Base-by-base conservation (phyloP, 2,888 invertebrate species). In the Tetragonula carbonaria region DNA sequence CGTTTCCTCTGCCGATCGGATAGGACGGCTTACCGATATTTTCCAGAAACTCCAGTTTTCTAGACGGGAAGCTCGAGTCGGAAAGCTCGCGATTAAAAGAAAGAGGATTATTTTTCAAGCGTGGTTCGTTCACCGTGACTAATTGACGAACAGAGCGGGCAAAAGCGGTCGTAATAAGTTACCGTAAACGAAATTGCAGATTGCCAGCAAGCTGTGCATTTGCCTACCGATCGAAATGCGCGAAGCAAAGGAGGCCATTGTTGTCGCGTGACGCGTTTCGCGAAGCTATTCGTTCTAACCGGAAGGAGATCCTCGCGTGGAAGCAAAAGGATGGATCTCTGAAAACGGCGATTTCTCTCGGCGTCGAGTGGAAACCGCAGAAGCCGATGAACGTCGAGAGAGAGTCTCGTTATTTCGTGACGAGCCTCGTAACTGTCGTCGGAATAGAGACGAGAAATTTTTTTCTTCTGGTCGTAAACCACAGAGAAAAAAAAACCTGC, bases 251-350 rank as follows among this genome's bases (percentile, higher is more conserved):
- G 50, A 23, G 63, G 55, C 57, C 65, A 74, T 59, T 66, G 74
- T 71, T 66, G 74, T 71, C 79, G 79, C 82, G 70, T n/a, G 74
- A 70, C 70, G 70, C n/a, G 74, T 74, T 63, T 45, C 82, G 79
- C 18, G 74, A 82, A 68, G 70, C 45, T 62, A 28, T 38, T 13
- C 55, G 21, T 21, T 70, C 63, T 5, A 65, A 45, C 28, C 33
- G 68, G 50, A 53, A 72, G 53, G 67, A 66, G 53, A 38, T 72
- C 59, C 51, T 57, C 51, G 51, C 51, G 21, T 28, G 33, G 67
- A 16, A 57, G 11, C 57, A 13, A 50, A 2, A 51, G 70, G 63
- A 65, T 28, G 16, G 45, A 21, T 38, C 11, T 50, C 21, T 13
- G 28, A 18, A 53, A 63, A 63, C 45, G 2, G 18, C 62, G 73